Percentiles rank a stretch among this genome's conserved stretches.
phyloP scores from a whole-genome alignment of 2,113 vertebrate species.

The Cyphomyrus plagiostoma region DNA sequence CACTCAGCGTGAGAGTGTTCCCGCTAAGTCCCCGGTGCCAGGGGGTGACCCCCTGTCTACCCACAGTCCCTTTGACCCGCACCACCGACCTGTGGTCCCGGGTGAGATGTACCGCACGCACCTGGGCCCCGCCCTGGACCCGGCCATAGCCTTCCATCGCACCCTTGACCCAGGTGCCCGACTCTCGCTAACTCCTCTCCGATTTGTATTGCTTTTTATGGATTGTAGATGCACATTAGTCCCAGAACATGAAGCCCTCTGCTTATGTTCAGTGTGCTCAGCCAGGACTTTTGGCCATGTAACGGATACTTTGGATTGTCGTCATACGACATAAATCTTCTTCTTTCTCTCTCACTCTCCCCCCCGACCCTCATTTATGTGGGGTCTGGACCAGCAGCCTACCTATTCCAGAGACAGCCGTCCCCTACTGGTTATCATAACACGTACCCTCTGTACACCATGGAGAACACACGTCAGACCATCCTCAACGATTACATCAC shows the following conservation, averaged over 20 bases:
- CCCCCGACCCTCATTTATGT: conserved; percentile 33
- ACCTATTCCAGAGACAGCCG: conserved; percentile 90
- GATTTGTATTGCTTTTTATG: not conserved
- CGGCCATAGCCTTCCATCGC: conserved; percentile 79
- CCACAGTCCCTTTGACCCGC: conserved; percentile 89
- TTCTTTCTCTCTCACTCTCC: not conserved
- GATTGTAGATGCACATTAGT: not conserved
- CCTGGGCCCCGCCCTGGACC: conserved; percentile 81
- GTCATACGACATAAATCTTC: conserved; percentile 39
- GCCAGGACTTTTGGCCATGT: not conserved
- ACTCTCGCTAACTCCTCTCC: not conserved
- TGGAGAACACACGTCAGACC: conserved; percentile 97
- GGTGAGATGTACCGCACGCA: conserved; percentile 83
- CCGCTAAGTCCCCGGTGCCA: conserved; percentile 87
- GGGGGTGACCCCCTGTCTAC: conserved; percentile 75
- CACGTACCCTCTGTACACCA: conserved; percentile 94
- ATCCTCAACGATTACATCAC: conserved; percentile 99
- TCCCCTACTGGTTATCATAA: conserved; percentile 91
- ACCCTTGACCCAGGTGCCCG: conserved; percentile 80
- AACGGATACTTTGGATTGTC: conserved; percentile 25
- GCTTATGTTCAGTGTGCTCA: not conserved
- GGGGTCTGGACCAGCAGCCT: conserved; percentile 65
- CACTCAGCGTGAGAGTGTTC: conserved; percentile 81
- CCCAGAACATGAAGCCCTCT: not conserved
- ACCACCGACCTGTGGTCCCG: conserved; percentile 71